These are phyloP conservation scores for Phenganax marumi DNA, from an alignment of 92 coral and sea anemone species.

Conservation along the genomic window DNA sequence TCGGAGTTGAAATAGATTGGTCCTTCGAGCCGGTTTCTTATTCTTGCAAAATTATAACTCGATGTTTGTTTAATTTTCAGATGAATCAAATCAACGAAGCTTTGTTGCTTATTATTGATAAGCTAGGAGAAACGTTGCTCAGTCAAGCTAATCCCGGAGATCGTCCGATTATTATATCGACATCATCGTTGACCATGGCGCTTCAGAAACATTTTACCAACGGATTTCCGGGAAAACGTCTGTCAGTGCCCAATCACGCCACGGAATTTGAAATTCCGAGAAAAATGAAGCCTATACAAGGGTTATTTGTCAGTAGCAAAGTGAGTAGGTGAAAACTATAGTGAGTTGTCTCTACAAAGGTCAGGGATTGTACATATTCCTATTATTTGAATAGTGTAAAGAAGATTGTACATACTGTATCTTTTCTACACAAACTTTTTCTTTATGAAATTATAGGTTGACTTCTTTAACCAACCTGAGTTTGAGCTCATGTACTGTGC, in stretches of 20 bases:
- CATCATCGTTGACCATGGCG: constrained; percentile 11
- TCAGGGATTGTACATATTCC: too few relatives aligned
- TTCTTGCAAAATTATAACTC: too few relatives aligned
- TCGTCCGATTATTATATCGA: background rate
- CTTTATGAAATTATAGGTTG: background rate
- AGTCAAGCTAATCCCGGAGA: constrained; percentile 19
- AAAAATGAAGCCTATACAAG: background rate
- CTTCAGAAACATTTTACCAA: constrained; percentile 23
- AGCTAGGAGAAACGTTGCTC: constrained; percentile 14
- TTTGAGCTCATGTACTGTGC: too few relatives aligned
- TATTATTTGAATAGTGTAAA: too few relatives aligned
- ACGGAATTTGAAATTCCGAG: constrained; percentile 31
- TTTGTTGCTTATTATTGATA: constrained; percentile 5
- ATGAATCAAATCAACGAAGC: constrained; percentile 12
- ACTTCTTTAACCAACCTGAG: too few relatives aligned
- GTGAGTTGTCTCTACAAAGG: background rate
- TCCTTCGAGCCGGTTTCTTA: background rate
- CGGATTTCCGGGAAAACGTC: constrained; percentile 18
- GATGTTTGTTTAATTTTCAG: background rate
- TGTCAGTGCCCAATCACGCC: constrained; percentile 9
- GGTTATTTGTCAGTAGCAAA: constrained; percentile 4
- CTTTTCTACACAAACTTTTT: background rate
- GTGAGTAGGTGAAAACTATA: constrained; percentile 9
- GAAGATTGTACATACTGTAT: too few relatives aligned
- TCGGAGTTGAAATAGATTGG: background rate